Percentiles rank a stretch among this genome's conserved stretches.
phyloP scores from a whole-genome alignment of 2,113 vertebrate genomes.

The Grammomys dolichurus region DNA sequence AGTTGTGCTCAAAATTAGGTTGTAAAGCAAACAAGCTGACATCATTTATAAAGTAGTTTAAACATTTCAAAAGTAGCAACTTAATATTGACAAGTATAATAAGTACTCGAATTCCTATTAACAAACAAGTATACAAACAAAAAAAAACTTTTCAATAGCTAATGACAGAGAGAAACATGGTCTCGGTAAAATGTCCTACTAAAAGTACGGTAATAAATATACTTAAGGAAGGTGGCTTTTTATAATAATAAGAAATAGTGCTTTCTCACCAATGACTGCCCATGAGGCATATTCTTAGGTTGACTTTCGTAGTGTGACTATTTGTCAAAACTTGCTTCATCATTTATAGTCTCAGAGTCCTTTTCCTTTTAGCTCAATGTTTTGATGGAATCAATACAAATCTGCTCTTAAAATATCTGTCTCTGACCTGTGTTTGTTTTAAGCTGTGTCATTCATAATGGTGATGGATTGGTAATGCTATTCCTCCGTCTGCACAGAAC shows the following conservation, averaged over 20 bases:
- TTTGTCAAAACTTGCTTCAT: conserved; percentile 87
- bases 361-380: conserved; percentile 85
- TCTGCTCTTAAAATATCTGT: conserved; percentile 90
- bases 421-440: conserved; percentile 91
- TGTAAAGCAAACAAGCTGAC: conserved; percentile 74
- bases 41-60: conserved; percentile 61
- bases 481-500: conserved; percentile 90
- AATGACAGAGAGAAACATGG: background rate
- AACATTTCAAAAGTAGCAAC: conserved; percentile 73
- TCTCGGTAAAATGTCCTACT: background rate
- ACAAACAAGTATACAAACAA: background rate
- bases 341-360: conserved; percentile 83
- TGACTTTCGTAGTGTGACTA: conserved; percentile 68
- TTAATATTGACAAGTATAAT: conserved; percentile 81
- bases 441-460: conserved; percentile 94
- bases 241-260: conserved; percentile 77
- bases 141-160: conserved; percentile 76
- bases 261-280: conserved; percentile 76
- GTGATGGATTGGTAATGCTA: conserved; percentile 92
- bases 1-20: conserved; percentile 37
- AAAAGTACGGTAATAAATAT: conserved; percentile 76
- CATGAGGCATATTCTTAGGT: conserved; percentile 81
- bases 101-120: conserved; percentile 67
- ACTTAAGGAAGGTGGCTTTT: conserved; percentile 59
- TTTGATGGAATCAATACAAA: conserved; percentile 90